Percentiles rank a stretch among this genome's conserved stretches.
phyloP scores from a whole-genome alignment of 2,113 vertebrate genomes.

The Scophthalmus maximus region DNA sequence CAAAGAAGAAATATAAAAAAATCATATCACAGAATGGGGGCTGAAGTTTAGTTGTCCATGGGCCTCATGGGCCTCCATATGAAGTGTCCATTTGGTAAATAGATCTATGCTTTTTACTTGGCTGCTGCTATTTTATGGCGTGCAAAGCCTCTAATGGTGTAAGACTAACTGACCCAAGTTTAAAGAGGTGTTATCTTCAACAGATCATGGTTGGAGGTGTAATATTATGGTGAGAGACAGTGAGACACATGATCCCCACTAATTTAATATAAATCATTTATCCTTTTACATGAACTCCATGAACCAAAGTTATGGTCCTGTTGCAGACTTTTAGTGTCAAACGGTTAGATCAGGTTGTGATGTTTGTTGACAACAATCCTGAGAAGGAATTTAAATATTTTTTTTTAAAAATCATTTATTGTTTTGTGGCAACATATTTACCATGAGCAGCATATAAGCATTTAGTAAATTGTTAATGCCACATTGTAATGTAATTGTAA shows the following conservation, averaged over 20 bases:
- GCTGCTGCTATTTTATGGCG: constrained; percentile 28
- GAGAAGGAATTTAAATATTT: too few relatives aligned
- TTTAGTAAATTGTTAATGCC: not conserved
- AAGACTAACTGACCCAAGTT: not conserved
- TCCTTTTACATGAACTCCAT: not conserved
- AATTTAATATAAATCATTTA: not conserved
- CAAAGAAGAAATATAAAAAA: too few relatives aligned
- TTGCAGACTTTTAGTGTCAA: not conserved
- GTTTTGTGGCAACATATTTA: too few relatives aligned
- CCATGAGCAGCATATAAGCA: too few relatives aligned
- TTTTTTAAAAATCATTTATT: too few relatives aligned
- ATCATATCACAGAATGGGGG: too few relatives aligned
- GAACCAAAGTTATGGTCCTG: too few relatives aligned
- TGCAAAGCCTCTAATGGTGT: constrained; percentile 10
- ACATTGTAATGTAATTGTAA: not conserved
- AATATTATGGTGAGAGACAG: not conserved
- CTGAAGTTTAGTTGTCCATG: not conserved
- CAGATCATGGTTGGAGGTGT: constrained; percentile 6
- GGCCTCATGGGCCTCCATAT: not conserved
- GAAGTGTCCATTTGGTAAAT: not conserved
- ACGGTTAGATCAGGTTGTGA: not conserved
- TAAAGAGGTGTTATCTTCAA: constrained; percentile 1
- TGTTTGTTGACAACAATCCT: not conserved
- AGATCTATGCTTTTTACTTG: not conserved
- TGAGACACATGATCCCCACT: not conserved